Evolutionary conservation across 2,113 vertebrate species (phyloP).

Genomic region (Notiomystis cincta): DNA sequence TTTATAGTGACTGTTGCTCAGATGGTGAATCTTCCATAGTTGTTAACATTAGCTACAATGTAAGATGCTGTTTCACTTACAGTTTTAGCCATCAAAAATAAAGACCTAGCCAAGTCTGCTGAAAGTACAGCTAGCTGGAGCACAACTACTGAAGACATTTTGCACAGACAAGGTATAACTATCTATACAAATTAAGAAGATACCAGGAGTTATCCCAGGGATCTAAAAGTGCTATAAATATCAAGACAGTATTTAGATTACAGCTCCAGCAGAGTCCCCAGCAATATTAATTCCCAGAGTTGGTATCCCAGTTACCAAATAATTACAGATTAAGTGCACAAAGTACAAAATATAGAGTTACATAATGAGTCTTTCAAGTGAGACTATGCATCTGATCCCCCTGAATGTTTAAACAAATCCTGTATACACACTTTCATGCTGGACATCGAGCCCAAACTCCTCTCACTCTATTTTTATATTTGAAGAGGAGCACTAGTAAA

Average conservation of each 20-base stretch:
- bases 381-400: background rate
- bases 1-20: background rate
- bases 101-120: background rate
- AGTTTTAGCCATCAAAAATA: background rate
- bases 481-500: background rate
- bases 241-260: slow-evolving; percentile 36
- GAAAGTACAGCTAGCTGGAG: background rate
- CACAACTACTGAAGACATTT: background rate
- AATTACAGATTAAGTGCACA: slow-evolving; percentile 36
- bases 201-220: background rate
- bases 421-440: background rate
- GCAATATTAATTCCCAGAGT: slow-evolving; percentile 41
- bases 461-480: background rate
- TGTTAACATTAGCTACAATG: background rate
- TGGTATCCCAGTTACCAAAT: slow-evolving; percentile 46
- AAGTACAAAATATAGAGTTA: slow-evolving; percentile 10
- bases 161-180: background rate
- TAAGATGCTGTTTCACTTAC: background rate
- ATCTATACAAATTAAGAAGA: background rate
- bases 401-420: background rate
- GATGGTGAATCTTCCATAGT: background rate
- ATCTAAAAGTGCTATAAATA: slow-evolving; percentile 43
- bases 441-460: background rate
- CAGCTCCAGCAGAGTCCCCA: background rate
- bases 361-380: background rate